Evolutionary conservation across 2,113 vertebrate species (phyloP).

Genomic region (Propithecus coquereli): DNA sequence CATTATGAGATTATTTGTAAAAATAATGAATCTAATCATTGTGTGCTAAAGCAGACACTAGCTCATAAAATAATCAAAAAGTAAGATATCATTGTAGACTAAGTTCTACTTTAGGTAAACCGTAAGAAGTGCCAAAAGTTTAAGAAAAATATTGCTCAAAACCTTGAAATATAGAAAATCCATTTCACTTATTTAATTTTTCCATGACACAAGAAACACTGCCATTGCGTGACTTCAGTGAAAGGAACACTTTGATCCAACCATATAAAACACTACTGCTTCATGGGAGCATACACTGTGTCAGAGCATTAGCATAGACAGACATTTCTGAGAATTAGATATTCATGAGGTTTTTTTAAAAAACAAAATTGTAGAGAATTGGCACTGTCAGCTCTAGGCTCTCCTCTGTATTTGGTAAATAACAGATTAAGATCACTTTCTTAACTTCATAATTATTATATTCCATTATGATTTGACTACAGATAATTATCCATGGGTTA

Average conservation of each 20-base stretch:
- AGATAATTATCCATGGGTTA: neutral
- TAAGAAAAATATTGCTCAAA: neutral
- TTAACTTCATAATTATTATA: slow-evolving; percentile 39
- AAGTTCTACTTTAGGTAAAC: neutral
- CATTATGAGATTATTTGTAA: neutral
- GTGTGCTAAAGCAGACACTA: neutral
- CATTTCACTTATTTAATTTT: neutral
- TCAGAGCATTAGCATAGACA: neutral
- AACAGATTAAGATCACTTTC: neutral
- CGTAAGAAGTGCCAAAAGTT: neutral
- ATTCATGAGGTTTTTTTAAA: neutral
- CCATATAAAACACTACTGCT: neutral
- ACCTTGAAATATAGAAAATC: neutral
- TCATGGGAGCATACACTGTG: neutral
- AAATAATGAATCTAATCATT: neutral
- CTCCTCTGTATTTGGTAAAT: slow-evolving; percentile 9
- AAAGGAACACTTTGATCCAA: neutral
- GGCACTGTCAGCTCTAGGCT: neutral
- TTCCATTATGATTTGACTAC: neutral
- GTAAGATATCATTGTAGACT: neutral
- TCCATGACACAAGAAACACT: neutral
- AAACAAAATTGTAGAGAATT: neutral
- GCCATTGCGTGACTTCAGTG: neutral
- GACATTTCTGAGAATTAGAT: neutral
- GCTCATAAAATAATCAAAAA: slow-evolving; percentile 33